Conservation (phyloP, 2,797 vertebrate genomes). For the Ctenosaura bakeri region DNA sequence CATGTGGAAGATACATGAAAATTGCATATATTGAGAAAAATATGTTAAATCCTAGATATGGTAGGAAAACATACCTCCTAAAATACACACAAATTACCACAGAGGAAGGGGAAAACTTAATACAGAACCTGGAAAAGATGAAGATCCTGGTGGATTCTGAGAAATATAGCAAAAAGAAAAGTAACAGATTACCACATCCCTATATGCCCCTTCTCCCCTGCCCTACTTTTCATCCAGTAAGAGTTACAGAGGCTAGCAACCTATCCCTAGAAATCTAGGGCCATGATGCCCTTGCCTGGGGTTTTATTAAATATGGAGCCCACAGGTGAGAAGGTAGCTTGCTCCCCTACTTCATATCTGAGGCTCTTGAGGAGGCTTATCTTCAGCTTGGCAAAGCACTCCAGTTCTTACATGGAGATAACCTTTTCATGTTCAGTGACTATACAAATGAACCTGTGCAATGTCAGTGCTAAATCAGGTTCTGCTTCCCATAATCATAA, state of each 20-base stretch:
- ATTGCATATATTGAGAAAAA: too few species aligned
- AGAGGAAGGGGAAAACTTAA: too few species aligned
- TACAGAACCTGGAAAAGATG: too few species aligned
- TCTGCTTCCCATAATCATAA: background rate
- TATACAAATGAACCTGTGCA: background rate
- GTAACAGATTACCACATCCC: too few species aligned
- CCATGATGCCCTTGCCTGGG: background rate
- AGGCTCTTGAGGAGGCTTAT: background rate
- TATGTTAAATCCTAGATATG: too few species aligned
- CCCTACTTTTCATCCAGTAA: background rate
- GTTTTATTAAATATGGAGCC: background rate
- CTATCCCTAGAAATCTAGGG: background rate
- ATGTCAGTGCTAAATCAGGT: background rate
- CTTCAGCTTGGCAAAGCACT: background rate
- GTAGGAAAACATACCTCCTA: too few species aligned
- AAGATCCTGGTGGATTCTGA: too few species aligned
- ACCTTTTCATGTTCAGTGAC: background rate
- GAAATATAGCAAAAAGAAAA: too few species aligned
- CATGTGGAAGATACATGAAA: too few species aligned
- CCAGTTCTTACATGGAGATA: background rate
- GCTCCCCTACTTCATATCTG: background rate
- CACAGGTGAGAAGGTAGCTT: background rate
- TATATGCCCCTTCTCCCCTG: too few species aligned
- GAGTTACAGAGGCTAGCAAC: background rate
- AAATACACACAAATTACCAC: too few species aligned